phyloP scores from a whole-genome alignment of 2,888 invertebrate genomes.

The Camptogramma bilineatum region DNA sequence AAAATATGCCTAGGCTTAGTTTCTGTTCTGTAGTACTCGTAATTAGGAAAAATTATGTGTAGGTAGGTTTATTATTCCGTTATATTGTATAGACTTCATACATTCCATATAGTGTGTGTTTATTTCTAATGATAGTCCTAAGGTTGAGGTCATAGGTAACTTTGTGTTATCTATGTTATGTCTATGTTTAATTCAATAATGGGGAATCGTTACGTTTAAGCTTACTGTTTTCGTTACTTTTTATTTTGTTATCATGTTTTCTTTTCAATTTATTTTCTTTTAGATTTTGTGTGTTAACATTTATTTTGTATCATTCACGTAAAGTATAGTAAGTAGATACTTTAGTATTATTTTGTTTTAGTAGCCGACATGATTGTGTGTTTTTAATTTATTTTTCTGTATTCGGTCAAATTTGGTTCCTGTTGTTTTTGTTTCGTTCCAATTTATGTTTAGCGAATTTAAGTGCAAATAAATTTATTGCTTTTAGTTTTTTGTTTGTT shows the following conservation, averaged over 20 bases:
- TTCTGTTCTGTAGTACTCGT: neutral
- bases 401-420: conserved; percentile 70
- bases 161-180: conserved; percentile 26
- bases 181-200: conserved; percentile 56
- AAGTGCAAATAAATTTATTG: conserved; percentile 83
- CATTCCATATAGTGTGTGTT: conserved; percentile 62
- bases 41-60: neutral
- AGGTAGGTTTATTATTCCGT: conserved; percentile 37
- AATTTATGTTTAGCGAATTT: conserved; percentile 74
- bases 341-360: conserved; percentile 60
- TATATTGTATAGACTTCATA: conserved; percentile 66
- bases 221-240: conserved; percentile 78
- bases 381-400: conserved; percentile 58
- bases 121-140: conserved; percentile 41
- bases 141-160: conserved; percentile 24
- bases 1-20: neutral
- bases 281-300: conserved; percentile 66
- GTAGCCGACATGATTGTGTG: conserved; percentile 53
- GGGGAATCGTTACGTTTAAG: conserved; percentile 86
- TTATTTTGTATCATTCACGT: conserved; percentile 50
- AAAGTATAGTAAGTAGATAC: conserved; percentile 33
- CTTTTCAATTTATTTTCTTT: conserved; percentile 65
- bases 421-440: conserved; percentile 86
- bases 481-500: conserved; percentile 71
- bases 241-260: conserved; percentile 79